Base-by-base conservation (phyloP, 2,888 invertebrate genomes). In the Drosophila monieri region DNA sequence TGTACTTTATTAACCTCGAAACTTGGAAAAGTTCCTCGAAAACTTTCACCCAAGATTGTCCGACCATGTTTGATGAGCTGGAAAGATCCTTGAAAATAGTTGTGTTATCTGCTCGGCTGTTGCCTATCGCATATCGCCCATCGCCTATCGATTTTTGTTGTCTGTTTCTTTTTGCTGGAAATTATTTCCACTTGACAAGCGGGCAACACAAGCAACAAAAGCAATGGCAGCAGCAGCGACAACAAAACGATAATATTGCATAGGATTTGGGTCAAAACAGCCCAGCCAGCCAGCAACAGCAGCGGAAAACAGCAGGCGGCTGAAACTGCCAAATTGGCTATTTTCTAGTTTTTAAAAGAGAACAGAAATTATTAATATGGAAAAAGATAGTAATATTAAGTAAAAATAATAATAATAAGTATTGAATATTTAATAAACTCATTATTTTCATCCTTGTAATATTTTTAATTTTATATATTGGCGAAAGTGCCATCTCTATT, bases 161-260 rank as follows among this genome's bases (percentile, higher is more conserved):
- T 43, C 46, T 41, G 30, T 37, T 37, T 41, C 55, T 37, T 53
- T 55, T 47, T 52, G 54, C 43, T 56, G 55, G 37, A 70, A 72
- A 72, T 70, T 65, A 57, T 72, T 70, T 70, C 58, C 71, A 72
- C 70, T 70, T 72, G 70, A 65, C 70, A 59, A 55, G 41, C 57
- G 37, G 14, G 54, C 49, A 37, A 35, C 54, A 55, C 25, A 57
- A 51, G 14, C 39, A 51, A 21, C 23, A 39, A 23, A 12, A 21
- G 43, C 10, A 43, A 10, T 43, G 10, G 1, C 14, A 41, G 43
- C 2, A 35, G 25, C 48, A 51, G 44, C 52, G 32, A 47, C 61
- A 61, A 62, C 49, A 37, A 51, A 54, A 55, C 64, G 55, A 64
- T 62, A 66, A 64, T 66, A 48, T 64, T 66, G 66, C 55, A 35